Base-by-base conservation (phyloP, 1,140 invertebrate species). In the Anagrus nilaparvatae region DNA sequence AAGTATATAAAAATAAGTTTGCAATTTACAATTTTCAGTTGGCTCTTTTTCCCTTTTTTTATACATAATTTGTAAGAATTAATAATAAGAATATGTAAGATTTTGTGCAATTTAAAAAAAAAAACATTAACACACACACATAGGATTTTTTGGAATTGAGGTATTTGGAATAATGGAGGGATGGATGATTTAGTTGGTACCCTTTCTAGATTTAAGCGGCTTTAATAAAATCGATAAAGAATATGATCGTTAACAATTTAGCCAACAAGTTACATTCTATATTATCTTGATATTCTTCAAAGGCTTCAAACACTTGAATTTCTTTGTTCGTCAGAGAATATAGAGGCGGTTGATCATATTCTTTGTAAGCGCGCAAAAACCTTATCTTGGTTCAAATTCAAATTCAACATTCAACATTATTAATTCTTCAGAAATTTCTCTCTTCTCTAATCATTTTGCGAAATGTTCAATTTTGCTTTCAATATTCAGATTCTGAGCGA, bases 311-410 rank as follows among this genome's bases (percentile, higher is more conserved):
- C n/a, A 65, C 61, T 65, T 66, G 45, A 47, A 34, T 47, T 47
- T 47, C 45, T 47, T 47, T 47, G 58, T 61, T 56, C n/a, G 60
- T 55, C 61, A 53, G 55, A 57, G 56, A 63, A 60, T 48, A 53
- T 56, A 58, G 61, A 58, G 54, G 60, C 63, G 41, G 44, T 5
- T 46, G 44, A 67, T 68, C 64, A 66, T 67, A 66, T 68, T 66
- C 65, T 66, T 67, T 67, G 56, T 67, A 58, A 62, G 64, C 59
- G 60, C 59, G 60, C 28, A 58, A 60, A 61, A 65, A 65, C 52
- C 63, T 61, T 63, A 60, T 58, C 59, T 63, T 64, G 53, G 60
- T 36, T 41, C n/a, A n/a, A n/a, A n/a, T n/a, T n/a, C n/a, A n/a
- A 58, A 54, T 61, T 61, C 52, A 63, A 63, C 58, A 54, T 52